Conservation (phyloP, 1,140 invertebrate genomes). For the Antheraea pernyi region DNA sequence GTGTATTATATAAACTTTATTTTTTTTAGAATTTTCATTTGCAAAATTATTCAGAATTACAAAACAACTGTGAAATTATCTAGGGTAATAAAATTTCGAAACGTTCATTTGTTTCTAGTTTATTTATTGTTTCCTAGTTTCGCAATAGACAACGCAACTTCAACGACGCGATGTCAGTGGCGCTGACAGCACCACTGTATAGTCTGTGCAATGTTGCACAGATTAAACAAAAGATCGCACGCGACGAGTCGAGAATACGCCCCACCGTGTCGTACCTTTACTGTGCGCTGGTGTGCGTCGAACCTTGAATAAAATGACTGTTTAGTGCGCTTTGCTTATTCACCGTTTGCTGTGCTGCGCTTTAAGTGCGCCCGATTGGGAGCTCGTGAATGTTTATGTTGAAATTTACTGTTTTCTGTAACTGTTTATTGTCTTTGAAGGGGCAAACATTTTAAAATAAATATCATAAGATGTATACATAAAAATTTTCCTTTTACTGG, state of each 20-base stretch:
- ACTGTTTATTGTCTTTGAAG: neutral
- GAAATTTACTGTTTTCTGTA: slow-evolving; percentile 1
- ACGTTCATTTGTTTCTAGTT: neutral
- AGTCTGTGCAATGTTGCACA: slow-evolving; percentile 6
- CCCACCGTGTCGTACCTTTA: neutral
- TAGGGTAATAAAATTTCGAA: neutral
- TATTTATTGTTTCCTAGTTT: neutral
- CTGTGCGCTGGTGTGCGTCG: slow-evolving; percentile 32
- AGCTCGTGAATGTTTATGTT: neutral
- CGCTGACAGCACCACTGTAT: neutral
- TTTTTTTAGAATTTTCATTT: no score
- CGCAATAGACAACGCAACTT: neutral
- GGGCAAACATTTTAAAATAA: neutral
- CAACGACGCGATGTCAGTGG: neutral
- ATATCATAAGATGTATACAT: neutral
- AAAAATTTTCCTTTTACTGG: neutral
- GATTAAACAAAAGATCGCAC: slow-evolving; percentile 9
- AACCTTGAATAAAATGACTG: slow-evolving; percentile 46
- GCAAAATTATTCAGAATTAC: no score
- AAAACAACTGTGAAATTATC: neutral
- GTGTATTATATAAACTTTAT: no score
- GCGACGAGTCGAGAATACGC: slow-evolving; percentile 9
- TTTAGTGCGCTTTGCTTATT: slow-evolving; percentile 42
- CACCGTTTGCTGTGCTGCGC: slow-evolving; percentile 30
- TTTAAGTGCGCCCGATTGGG: slow-evolving; percentile 1